A percentile compares a stretch with the other conserved stretches of the same genome.
phyloP scores from a whole-genome alignment of 2,797 vertebrate species.

The Epinephelus coioides region DNA sequence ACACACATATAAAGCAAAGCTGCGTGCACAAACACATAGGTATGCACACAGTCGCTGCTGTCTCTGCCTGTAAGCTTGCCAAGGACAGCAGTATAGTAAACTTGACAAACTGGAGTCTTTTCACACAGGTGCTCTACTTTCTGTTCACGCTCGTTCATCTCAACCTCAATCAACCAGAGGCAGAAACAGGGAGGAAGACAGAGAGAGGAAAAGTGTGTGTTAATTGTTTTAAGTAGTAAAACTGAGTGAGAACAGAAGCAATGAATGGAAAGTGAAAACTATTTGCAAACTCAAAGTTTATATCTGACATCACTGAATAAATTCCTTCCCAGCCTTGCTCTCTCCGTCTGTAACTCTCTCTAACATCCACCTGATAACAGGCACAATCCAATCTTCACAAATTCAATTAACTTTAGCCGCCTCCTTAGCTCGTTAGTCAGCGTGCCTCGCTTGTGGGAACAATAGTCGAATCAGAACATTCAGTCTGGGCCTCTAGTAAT shows the following conservation, averaged over 20 bases:
- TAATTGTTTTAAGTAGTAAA: constrained; percentile 1
- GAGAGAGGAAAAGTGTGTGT: background rate
- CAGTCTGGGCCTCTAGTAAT: background rate
- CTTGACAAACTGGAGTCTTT: constrained; percentile 19
- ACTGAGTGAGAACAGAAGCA: background rate
- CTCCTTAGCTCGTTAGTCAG: constrained; percentile 27
- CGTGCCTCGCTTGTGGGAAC: constrained; percentile 40
- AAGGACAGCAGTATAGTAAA: constrained; percentile 11
- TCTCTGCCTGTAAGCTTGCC: constrained; percentile 23
- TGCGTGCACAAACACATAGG: background rate
- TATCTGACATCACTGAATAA: constrained; percentile 16
- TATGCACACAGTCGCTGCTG: background rate
- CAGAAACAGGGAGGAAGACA: background rate
- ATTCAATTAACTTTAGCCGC: constrained; percentile 40
- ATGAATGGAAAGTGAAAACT: constrained; percentile 9
- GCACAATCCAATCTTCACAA: constrained; percentile 32
- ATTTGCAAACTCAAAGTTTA: constrained; percentile 7
- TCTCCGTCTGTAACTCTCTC: background rate
- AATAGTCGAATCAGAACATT: constrained; percentile 18
- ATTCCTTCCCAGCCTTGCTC: background rate
- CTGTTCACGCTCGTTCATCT: constrained; percentile 12
- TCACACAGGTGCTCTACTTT: constrained; percentile 33
- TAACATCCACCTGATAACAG: constrained; percentile 17
- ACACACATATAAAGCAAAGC: background rate
- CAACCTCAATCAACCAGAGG: constrained; percentile 8